These are phyloP conservation scores for Synchiropus splendidus DNA, from an alignment of 2,113 vertebrate species.

Conservation along the genomic window DNA sequence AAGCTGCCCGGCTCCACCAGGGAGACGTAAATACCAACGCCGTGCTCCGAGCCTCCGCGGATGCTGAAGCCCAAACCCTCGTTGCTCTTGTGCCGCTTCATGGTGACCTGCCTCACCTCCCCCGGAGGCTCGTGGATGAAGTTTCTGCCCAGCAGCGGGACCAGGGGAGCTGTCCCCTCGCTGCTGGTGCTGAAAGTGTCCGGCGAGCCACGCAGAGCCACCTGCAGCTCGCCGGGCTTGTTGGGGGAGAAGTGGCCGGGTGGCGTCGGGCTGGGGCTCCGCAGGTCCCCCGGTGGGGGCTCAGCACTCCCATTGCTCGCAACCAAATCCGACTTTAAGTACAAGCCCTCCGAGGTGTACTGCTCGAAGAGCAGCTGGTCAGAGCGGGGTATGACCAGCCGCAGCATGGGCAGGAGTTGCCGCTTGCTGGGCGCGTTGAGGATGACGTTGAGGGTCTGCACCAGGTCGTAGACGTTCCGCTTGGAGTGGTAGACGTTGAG, in stretches of 20 bases:
- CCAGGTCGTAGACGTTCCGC: slow-evolving; percentile 93
- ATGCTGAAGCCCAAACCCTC: slow-evolving; percentile 96
- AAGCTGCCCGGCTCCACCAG: slow-evolving; percentile 91
- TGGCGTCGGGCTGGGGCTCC: slow-evolving; percentile 43
- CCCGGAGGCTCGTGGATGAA: slow-evolving; percentile 66
- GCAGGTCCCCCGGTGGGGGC: slow-evolving; percentile 41
- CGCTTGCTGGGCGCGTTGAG: slow-evolving; percentile 84
- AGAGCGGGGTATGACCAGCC: slow-evolving; percentile 88
- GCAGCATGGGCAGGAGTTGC: slow-evolving; percentile 89
- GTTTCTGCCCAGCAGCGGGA: slow-evolving; percentile 60
- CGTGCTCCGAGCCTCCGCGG: slow-evolving; percentile 91
- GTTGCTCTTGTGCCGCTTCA: slow-evolving; percentile 84
- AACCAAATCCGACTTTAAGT: slow-evolving; percentile 68
- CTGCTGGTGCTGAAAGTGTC: slow-evolving; percentile 68
- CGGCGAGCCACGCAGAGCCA: slow-evolving; percentile 53
- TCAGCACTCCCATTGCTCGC: slow-evolving; percentile 55
- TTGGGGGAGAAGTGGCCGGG: slow-evolving; percentile 32
- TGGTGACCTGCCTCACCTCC: slow-evolving; percentile 78
- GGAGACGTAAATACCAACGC: slow-evolving; percentile 93
- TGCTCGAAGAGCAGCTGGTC: slow-evolving; percentile 96
- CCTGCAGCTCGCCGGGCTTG: slow-evolving; percentile 39
- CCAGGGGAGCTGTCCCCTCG: slow-evolving; percentile 63
- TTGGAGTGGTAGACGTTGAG: slow-evolving; percentile 91
- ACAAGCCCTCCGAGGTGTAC: slow-evolving; percentile 90
- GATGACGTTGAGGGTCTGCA: slow-evolving; percentile 85